Evolutionary conservation across 2,797 vertebrate species (phyloP).

Genomic region (Takifugu rubripes): DNA sequence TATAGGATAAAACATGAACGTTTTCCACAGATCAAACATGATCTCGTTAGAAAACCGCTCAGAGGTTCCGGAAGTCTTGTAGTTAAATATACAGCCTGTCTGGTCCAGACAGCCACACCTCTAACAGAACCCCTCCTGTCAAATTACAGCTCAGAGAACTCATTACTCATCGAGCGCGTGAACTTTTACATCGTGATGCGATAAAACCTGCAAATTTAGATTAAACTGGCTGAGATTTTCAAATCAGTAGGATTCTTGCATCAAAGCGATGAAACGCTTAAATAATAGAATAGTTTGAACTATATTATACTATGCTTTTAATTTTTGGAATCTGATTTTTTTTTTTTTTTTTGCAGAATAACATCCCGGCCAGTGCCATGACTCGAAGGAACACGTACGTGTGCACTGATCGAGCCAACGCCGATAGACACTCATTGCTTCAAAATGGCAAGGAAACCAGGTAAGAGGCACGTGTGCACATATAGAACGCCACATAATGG

Average conservation of each 20-base stretch:
- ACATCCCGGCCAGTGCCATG: conserved; percentile 87
- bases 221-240: too few relatives aligned
- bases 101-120: too few relatives aligned
- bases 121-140: too few relatives aligned
- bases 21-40: conserved; percentile 12
- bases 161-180: too few relatives aligned
- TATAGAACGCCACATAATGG: background rate
- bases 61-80: too few relatives aligned
- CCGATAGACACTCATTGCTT: conserved; percentile 82
- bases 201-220: too few relatives aligned
- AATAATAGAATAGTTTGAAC: too few relatives aligned
- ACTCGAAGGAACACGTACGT: conserved; percentile 91
- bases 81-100: too few relatives aligned
- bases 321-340: background rate
- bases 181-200: too few relatives aligned
- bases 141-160: too few relatives aligned
- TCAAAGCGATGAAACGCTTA: too few relatives aligned
- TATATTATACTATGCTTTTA: background rate
- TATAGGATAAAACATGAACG: background rate
- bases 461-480: conserved; percentile 55
- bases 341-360: conserved; percentile 73
- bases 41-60: background rate
- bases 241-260: too few relatives aligned
- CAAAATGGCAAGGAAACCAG: conserved; percentile 94
- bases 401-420: conserved; percentile 83